These are phyloP conservation scores for Corythornis vintsioides DNA, from an alignment of 2,113 vertebrate genomes.

Conservation along the genomic window DNA sequence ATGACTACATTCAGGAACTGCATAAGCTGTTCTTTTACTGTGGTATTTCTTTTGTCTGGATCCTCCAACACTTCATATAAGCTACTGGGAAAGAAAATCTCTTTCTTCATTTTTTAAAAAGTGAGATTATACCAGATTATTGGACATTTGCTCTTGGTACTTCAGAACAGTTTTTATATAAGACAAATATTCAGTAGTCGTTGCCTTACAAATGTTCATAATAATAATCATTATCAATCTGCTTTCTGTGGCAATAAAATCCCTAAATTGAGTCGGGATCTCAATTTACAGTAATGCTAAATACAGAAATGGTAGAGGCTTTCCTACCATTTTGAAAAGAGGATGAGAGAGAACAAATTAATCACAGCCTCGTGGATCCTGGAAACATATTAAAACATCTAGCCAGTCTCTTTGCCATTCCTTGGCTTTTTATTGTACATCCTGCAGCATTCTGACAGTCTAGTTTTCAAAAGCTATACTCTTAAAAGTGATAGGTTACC, in stretches of 20 bases:
- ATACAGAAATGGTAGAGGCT: conserved; percentile 18
- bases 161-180: not conserved
- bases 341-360: conserved; percentile 51
- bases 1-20: not conserved
- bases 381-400: conserved; percentile 52
- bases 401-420: not conserved
- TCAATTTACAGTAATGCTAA: conserved; percentile 17
- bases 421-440: conserved; percentile 5
- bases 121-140: conserved; percentile 7
- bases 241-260: conserved; percentile 42
- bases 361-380: conserved; percentile 1
- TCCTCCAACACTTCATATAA: not conserved
- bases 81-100: not conserved
- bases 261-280: conserved; percentile 25
- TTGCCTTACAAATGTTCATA: conserved; percentile 26
- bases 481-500: conserved; percentile 64
- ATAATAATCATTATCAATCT: conserved; percentile 49
- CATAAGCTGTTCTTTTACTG: not conserved
- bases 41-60: not conserved
- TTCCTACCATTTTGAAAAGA: conserved; percentile 44
- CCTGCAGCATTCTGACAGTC: conserved; percentile 47
- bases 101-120: not conserved
- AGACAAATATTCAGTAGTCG: conserved; percentile 17
- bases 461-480: conserved; percentile 57
- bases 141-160: not conserved